Conservation (phyloP, 2,888 invertebrate genomes). For the Choreutis nemorana region DNA sequence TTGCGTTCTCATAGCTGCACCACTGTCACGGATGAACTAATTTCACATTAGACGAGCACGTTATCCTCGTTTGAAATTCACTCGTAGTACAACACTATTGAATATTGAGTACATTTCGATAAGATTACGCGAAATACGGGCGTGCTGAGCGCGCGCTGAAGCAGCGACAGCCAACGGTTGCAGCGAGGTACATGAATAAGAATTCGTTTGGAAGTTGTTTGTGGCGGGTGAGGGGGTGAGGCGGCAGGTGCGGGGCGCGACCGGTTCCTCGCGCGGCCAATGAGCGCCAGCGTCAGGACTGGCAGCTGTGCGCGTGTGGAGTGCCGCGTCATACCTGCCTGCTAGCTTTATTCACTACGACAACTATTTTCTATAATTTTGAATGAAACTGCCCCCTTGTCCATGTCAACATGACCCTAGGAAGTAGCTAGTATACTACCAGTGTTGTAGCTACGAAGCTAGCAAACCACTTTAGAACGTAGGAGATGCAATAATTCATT, state of each 20-base stretch:
- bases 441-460: no score
- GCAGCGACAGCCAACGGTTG: constrained; percentile 58
- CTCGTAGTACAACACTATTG: constrained; percentile 27
- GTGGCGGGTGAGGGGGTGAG: constrained; percentile 27
- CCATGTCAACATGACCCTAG: no score
- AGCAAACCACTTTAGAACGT: constrained; percentile 13
- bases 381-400: constrained; percentile 44
- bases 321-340: constrained; percentile 47
- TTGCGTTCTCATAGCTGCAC: constrained; percentile 54
- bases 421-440: no score
- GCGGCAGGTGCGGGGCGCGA: constrained; percentile 33
- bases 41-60: constrained; percentile 10
- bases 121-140: constrained; percentile 61
- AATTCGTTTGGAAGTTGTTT: constrained; percentile 58
- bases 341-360: constrained; percentile 35
- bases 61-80: constrained; percentile 20
- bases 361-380: constrained; percentile 41
- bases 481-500: no score
- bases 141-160: constrained; percentile 35
- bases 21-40: no score
- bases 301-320: constrained; percentile 49
- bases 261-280: constrained; percentile 51
- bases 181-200: constrained; percentile 59
- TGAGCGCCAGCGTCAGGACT: constrained; percentile 38
- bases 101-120: constrained; percentile 50